A percentile compares a stretch with the other conserved stretches of the same genome.
Conservation (phyloP, 1,140 invertebrate genomes). For the Maniola jurtina region DNA sequence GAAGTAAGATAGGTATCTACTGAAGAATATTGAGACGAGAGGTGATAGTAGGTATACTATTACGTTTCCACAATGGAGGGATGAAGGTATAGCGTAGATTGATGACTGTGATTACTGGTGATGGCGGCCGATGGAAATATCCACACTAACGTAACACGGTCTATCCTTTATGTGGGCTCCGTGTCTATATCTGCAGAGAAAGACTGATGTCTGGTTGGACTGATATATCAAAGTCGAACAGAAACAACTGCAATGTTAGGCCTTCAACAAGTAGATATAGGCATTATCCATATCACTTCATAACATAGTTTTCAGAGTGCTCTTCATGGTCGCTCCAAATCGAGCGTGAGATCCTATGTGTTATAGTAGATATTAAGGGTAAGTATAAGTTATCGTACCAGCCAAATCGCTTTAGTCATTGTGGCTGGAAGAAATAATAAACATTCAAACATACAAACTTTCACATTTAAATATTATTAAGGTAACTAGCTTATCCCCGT, state of each 20-base stretch:
- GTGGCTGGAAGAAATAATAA: no score
- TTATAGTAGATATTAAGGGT: no score
- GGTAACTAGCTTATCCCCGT: no score
- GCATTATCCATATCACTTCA: no score
- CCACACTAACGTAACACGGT: background rate
- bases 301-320: no score
- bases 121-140: conserved; percentile 1
- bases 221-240: conserved; percentile 4
- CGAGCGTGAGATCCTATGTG: no score
- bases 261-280: background rate
- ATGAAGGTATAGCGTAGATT: background rate
- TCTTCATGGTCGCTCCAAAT: no score
- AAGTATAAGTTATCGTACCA: no score
- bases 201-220: conserved; percentile 3
- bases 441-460: no score
- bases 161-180: conserved; percentile 3
- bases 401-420: no score
- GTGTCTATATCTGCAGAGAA: background rate
- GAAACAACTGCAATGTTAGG: background rate
- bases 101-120: background rate
- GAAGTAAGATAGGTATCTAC: background rate
- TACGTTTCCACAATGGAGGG: conserved; percentile 1
- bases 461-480: no score
- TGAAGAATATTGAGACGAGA: background rate
- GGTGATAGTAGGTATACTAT: background rate